phyloP scores from a whole-genome alignment of 2,888 invertebrate species.

The Ditylenchus weischeri region DNA sequence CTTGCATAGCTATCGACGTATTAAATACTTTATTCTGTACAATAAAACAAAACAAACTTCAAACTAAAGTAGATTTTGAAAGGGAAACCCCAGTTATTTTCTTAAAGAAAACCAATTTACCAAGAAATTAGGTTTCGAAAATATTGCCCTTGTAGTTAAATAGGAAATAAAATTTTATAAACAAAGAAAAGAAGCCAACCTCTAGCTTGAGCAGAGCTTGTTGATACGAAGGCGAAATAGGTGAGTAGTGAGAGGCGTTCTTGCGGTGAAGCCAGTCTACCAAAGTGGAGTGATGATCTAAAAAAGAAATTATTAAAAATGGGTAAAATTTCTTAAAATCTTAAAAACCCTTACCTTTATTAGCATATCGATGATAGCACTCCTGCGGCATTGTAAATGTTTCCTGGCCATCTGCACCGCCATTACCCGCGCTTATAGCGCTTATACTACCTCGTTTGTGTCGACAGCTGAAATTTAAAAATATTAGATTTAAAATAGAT shows the following conservation, averaged over 20 bases:
- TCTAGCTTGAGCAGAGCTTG: conserved; percentile 53
- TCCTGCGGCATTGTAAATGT: conserved; percentile 37
- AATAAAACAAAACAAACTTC: too few species aligned
- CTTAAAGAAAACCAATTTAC: too few species aligned
- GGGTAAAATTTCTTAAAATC: neutral
- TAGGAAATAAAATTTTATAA: neutral
- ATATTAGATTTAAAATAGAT: too few species aligned
- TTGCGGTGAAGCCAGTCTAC: conserved; percentile 55
- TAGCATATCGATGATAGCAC: conserved; percentile 48
- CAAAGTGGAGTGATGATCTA: conserved; percentile 49
- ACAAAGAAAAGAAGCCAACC: conserved; percentile 34
- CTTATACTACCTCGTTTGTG: too few species aligned
- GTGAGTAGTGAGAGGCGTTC: conserved; percentile 56
- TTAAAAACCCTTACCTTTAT: conserved; percentile 10
- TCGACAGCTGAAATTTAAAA: too few species aligned
- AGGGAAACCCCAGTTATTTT: too few species aligned
- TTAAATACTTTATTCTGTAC: too few species aligned
- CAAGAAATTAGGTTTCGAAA: neutral
- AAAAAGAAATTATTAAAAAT: neutral
- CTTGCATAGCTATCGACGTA: too few species aligned
- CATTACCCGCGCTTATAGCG: too few species aligned
- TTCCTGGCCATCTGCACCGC: too few species aligned
- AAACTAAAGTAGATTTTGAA: too few species aligned
- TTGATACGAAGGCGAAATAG: conserved; percentile 55
- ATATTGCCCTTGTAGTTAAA: neutral